Base-by-base conservation (phyloP, 1,140 invertebrate species). In the Pararge aegeria region DNA sequence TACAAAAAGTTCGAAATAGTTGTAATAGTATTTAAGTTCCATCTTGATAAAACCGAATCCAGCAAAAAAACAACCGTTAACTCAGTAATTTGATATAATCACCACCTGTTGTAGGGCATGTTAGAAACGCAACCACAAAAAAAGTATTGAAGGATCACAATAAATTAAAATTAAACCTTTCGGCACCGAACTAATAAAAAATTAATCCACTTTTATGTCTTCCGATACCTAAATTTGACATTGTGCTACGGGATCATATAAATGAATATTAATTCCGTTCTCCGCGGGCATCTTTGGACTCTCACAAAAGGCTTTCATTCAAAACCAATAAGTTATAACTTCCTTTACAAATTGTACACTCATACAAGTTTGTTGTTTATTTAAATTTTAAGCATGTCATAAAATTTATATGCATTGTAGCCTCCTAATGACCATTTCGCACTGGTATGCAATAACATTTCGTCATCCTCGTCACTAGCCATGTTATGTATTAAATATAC, bases 21-120 rank as follows among this genome's bases (percentile, higher is more conserved):
- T 15, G 4, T 42, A 18, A 16, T 16, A 42, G 18, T 42, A 42
- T 10, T 16, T 16, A 6, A 42, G 18, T 19, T 46, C 10, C 12
- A 49, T 27, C 46, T 49, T 29, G 46, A 49, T 49, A 20, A 49
- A 49, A n/a, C 12, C 9, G 30, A 34, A 34, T 21, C 12, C 7
- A 4, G 29, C 21, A 13, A 49, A 27, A 15, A 49, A 49, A 68
- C 68, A 44, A 34, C 16, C 13, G 24, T 15, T 27, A 53, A 63
- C 63, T 61, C 57, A 54, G 76, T 80, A 75, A 81, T 79, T 73
- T 71, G 70, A 78, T 79, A 83, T 73, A 77, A 75, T 73, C 68
- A 68, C 77, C 75, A 74, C 68, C 80, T 75, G 78, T 69, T 66
- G 72, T 65, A 75, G 56, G 63, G 61, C 49, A 30, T 59, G 46